Conservation (phyloP, 2,888 invertebrate species). For the Drosophila fulvimacula region DNA sequence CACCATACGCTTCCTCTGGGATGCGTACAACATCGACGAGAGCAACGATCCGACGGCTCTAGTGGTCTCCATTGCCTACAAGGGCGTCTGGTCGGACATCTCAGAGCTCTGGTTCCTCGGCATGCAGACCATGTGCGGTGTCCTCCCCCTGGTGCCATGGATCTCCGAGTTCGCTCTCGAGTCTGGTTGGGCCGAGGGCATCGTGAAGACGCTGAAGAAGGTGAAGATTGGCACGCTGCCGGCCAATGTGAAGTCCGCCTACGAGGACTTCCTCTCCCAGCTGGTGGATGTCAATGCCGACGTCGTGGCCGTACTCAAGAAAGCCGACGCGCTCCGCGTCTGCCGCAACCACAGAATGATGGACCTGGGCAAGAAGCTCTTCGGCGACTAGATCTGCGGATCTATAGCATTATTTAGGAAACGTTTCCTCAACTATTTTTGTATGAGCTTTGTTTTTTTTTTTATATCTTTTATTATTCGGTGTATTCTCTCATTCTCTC, state of each 20-base stretch:
- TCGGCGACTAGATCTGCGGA: conserved; percentile 89
- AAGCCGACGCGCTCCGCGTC: conserved; percentile 92
- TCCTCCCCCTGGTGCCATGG: conserved; percentile 93
- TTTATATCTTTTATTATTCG: conserved; percentile 26
- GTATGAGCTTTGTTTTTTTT: conserved; percentile 43
- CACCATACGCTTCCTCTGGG: conserved; percentile 96
- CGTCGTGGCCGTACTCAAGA: conserved; percentile 91
- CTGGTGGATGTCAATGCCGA: conserved; percentile 92
- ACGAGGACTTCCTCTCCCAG: conserved; percentile 94
- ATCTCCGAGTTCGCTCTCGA: conserved; percentile 95
- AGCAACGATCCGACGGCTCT: conserved; percentile 92
- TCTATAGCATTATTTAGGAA: conserved; percentile 26
- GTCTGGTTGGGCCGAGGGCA: conserved; percentile 97
- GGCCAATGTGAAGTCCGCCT: conserved; percentile 94
- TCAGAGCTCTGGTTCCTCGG: conserved; percentile 97
- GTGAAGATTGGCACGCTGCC: conserved; percentile 93
- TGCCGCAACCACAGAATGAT: conserved; percentile 95
- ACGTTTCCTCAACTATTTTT: conserved; percentile 50
- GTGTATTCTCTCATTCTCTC: conserved; percentile 24
- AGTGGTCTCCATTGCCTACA: conserved; percentile 93
- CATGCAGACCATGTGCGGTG: conserved; percentile 95
- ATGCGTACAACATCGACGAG: conserved; percentile 95
- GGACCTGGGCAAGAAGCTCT: conserved; percentile 94
- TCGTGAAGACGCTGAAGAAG: conserved; percentile 91
- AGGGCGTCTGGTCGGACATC: conserved; percentile 94